Conservation (phyloP, 2,113 vertebrate species). For the Forbesichthys agassizii region DNA sequence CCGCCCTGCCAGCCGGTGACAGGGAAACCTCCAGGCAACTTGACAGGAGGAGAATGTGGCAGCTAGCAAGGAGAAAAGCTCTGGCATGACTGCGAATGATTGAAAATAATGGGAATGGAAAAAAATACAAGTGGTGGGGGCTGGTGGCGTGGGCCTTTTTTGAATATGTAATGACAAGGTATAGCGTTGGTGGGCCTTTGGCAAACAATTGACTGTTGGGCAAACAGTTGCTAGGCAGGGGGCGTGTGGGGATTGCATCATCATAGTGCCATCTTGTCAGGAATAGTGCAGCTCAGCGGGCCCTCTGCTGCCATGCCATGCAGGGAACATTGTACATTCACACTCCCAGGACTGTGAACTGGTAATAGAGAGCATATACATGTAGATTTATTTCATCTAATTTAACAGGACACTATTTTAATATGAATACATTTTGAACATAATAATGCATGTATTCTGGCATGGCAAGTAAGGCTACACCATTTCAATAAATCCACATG, state of each 20-base stretch:
- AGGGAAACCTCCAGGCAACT: slow-evolving; percentile 94
- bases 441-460: not conserved
- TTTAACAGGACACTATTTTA: too few species aligned
- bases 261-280: slow-evolving; percentile 80
- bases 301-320: slow-evolving; percentile 25
- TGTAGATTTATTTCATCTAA: not conserved
- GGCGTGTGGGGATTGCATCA: slow-evolving; percentile 58
- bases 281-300: slow-evolving; percentile 63
- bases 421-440: not conserved
- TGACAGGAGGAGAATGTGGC: slow-evolving; percentile 97
- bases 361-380: not conserved
- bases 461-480: not conserved
- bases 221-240: slow-evolving; percentile 74
- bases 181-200: slow-evolving; percentile 81
- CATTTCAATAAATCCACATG: not conserved
- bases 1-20: slow-evolving; percentile 85
- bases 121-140: slow-evolving; percentile 63
- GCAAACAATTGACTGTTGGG: slow-evolving; percentile 84
- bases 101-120: slow-evolving; percentile 77
- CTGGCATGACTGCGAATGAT: slow-evolving; percentile 84
- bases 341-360: not conserved
- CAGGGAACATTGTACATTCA: not conserved
- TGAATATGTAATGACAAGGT: slow-evolving; percentile 75
- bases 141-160: slow-evolving; percentile 63
- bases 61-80: slow-evolving; percentile 86